Percentiles rank a stretch among this genome's conserved stretches.
Evolutionary conservation across 1,140 invertebrate species (phyloP).

Genomic region (Penaeus vannamei): DNA sequence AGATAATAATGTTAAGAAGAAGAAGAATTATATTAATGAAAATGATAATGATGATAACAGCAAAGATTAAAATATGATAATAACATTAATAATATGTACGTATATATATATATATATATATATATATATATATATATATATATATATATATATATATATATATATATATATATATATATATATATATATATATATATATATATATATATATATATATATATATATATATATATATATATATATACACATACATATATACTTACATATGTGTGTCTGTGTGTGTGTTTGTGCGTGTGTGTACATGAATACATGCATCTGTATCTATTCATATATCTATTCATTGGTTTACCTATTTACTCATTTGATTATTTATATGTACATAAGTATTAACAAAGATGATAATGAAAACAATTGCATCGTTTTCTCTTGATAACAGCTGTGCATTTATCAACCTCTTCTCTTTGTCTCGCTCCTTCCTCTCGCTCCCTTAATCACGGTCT

Average conservation of each 20-base stretch:
- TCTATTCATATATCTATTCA: conserved; percentile 18
- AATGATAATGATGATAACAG: too few species aligned
- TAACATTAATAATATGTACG: too few species aligned
- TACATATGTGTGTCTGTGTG: not conserved
- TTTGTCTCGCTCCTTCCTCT: too few species aligned
- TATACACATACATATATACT: not conserved
- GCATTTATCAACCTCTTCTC: too few species aligned
- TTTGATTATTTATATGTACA: not conserved
- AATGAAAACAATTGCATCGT: too few species aligned
- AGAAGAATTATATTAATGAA: too few species aligned
- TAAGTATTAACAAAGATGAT: too few species aligned
- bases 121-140: conserved; percentile 13
- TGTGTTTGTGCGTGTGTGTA: not conserved
- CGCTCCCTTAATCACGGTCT: too few species aligned
- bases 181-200: not conserved
- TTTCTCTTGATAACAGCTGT: too few species aligned
- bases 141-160: not conserved
- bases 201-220: conserved; percentile 4
- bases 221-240: conserved; percentile 20
- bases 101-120: not conserved
- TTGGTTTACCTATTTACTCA: too few species aligned
- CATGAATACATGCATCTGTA: not conserved
- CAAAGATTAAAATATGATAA: too few species aligned
- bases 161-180: conserved; percentile 27
- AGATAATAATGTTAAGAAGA: too few species aligned